Percentiles rank a stretch among this genome's conserved stretches.
phyloP scores from a whole-genome alignment of 2,113 vertebrate genomes.

The Egretta garzetta region DNA sequence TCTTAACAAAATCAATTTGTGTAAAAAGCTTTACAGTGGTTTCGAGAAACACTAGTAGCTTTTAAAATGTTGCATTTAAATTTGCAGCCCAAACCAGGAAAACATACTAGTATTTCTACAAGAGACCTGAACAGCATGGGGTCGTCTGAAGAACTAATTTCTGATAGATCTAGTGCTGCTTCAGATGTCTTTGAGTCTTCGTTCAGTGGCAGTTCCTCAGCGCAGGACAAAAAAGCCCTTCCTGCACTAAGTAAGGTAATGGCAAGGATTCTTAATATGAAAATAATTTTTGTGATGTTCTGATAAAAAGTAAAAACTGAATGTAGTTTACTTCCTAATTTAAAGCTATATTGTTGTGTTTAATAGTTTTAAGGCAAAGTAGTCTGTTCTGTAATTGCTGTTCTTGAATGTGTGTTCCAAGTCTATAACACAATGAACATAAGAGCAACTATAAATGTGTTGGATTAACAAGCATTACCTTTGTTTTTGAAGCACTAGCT shows the following conservation, averaged over 20 bases:
- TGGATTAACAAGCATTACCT: background rate
- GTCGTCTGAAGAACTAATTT: slow-evolving; percentile 72
- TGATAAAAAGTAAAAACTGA: background rate
- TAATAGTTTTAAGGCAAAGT: background rate
- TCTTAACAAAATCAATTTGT: background rate
- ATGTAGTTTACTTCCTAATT: background rate
- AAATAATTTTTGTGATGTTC: background rate
- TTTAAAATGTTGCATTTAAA: background rate
- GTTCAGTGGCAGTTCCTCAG: slow-evolving; percentile 62
- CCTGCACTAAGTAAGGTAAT: slow-evolving; percentile 81
- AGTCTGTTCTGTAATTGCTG: background rate
- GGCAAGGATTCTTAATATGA: background rate
- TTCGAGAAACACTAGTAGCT: background rate
- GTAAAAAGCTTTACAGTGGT: background rate
- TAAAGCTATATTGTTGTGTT: background rate
- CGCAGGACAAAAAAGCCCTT: slow-evolving; percentile 63
- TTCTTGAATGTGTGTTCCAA: background rate
- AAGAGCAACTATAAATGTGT: background rate
- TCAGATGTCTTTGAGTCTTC: slow-evolving; percentile 76
- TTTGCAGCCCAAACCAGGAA: slow-evolving; percentile 64
- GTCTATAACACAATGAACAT: background rate
- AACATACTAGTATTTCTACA: slow-evolving; percentile 39
- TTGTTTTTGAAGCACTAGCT: background rate
- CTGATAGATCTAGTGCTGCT: slow-evolving; percentile 72
- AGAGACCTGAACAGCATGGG: slow-evolving; percentile 40